Evolutionary conservation across 2,113 vertebrate genomes (phyloP), one percentile per base, ranked within the genome.

Genomic region (Eonycteris spelaea): DNA sequence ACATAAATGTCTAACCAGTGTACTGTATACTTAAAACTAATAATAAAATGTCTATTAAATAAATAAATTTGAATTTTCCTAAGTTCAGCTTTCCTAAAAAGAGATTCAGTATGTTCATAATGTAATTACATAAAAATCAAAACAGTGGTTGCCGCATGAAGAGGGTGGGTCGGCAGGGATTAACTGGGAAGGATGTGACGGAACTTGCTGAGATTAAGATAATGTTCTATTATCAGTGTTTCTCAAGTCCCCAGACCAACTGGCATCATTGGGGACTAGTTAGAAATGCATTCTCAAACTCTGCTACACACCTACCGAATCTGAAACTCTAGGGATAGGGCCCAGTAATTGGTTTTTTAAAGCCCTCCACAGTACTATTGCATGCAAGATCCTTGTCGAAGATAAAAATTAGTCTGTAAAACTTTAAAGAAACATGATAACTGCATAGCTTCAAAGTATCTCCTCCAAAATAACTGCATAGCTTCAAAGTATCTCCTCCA

Each of bases 41-140:
- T 51, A 51, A 51, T 51, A 51, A 51, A 51, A 51, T 51, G 15
- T 51, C 51, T 51, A 16, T 51, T 16, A 51, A 51, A 51, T 51
- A 51, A 51, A 51, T 6, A 35, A 38, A 45, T 53, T 45, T 82
- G 21, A 12, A 82, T 89, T 89, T 94, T 82, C 10, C 22, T 73
- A 80, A 55, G 24, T 30, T 24, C 12, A 75, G 18, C 24, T 67
- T 94, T 89, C 68, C 57, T 57, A 83, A 94, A 92, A 63, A 83
- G 30, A 84, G 45, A 89, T 53, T 73, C 35, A 74, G 24, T 88
- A 71, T 82, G 45, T 65, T 90, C 83, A 89, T 28, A 74, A 89
- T 65, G 67, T 65, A 83, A 90, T 43, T 83, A 90, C 45, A 67
- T 75, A 75, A 94, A 83, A 94, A 75, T 38, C 57, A 94, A 57